These are phyloP conservation scores for Phyllostomus hastatus DNA, from an alignment of 2,113 vertebrate genomes.

Conservation along the genomic window DNA sequence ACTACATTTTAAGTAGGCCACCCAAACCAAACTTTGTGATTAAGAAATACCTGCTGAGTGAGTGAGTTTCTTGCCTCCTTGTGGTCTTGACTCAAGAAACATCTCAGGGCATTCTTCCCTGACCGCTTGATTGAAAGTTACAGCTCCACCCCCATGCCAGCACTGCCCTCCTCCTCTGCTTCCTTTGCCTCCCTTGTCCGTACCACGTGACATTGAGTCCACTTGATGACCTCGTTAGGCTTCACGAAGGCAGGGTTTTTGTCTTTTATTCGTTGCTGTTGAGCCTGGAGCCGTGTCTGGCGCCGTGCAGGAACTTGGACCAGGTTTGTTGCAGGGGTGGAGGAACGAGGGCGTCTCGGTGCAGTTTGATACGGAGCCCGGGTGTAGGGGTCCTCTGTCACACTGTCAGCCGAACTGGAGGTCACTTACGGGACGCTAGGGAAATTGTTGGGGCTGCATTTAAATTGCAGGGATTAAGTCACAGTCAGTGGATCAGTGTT, in stretches of 20 bases:
- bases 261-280: not conserved
- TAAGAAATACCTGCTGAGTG: not conserved
- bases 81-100: not conserved
- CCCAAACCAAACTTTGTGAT: not conserved
- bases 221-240: not conserved
- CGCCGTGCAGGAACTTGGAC: not conserved
- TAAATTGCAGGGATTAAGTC: not conserved
- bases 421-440: not conserved
- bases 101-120: not conserved
- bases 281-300: not conserved
- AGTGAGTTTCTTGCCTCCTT: not conserved
- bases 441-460: not conserved
- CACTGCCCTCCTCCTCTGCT: not conserved
- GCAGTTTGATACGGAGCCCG: not conserved
- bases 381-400: not conserved
- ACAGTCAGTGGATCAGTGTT: not conserved
- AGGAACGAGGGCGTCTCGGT: not conserved
- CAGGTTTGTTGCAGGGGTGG: not conserved
- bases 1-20: not conserved
- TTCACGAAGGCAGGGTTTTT: not conserved
- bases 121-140: not conserved
- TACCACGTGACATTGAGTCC: not conserved
- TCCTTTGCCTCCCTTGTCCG: not conserved
- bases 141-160: not conserved
- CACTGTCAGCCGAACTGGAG: not conserved